Base-by-base conservation (phyloP, 2,113 vertebrate species). In the Piaya cayana region DNA sequence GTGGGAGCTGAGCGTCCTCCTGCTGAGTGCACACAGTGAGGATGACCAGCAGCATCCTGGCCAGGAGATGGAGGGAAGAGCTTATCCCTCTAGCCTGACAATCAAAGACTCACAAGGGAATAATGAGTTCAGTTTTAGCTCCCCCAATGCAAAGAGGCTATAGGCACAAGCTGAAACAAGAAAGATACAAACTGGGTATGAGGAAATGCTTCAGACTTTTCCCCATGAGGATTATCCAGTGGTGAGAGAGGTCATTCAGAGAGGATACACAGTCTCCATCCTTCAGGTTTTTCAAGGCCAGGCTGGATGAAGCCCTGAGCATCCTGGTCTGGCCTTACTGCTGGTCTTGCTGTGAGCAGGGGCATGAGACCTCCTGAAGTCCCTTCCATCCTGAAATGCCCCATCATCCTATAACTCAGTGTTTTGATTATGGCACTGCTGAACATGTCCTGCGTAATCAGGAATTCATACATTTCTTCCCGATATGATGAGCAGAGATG, bases 51-150 rank as follows among this genome's bases (percentile, higher is more conserved):
- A 76, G 30, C 16, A 29, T 36, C 55, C 25, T n/a, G 32, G 8
- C 5, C 6, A 23, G 37, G 10, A 70, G 12, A 0, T 42, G 22
- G 29, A 67, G 67, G 58, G 27, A 32, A 62, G 20, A 27, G 62
- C 4, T 58, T 25, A 23, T 6, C 9, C 4, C 26, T 8, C 9
- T 77, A 7, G 0, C 8, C 11, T n/a, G 49, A 39, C 59, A 30
- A 12, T 20, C 18, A 3, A 0, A 1, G 34, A 25, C 9, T 72
- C 8, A 7, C 20, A 32, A 0, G n/a, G n/a, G 8, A 22, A 69
- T 4, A 26, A 68, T 4, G 2, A n/a, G 13, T 15, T 27, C 3
- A 4, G 25, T 10, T 67, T 34, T 17, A 39, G 16, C 5, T 0
- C 4, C 1, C 19, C 10, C 36, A 27, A 45, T 19, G 18, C 26